Evolutionary conservation across 2,888 invertebrate species (phyloP).

Genomic region (Meteorus cinctellus): DNA sequence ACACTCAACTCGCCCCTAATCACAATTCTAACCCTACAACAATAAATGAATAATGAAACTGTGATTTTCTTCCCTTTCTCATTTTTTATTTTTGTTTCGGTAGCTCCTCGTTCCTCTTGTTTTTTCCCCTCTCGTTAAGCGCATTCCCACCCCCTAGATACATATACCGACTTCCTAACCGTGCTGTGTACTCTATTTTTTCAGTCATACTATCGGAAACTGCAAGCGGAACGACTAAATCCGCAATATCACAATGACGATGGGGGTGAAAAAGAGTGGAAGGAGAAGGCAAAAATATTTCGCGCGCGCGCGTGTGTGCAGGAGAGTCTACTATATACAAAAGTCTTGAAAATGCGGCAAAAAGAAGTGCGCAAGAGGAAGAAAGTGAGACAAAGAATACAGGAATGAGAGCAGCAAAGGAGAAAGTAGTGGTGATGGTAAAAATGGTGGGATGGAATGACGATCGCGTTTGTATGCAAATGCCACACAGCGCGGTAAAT

Average conservation of each 20-base stretch:
- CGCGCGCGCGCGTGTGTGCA: no score
- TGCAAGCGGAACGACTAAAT: slow-evolving; percentile 22
- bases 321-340: slow-evolving; percentile 33
- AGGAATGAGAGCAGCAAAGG: slow-evolving; percentile 37
- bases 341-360: slow-evolving; percentile 48
- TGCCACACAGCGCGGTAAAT: slow-evolving; percentile 63
- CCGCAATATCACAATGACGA: background rate
- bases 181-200: slow-evolving; percentile 12
- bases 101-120: background rate
- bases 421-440: slow-evolving; percentile 36
- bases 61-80: slow-evolving; percentile 33
- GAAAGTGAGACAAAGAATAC: slow-evolving; percentile 40
- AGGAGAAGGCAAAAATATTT: slow-evolving; percentile 39
- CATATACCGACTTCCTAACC: background rate
- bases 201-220: slow-evolving; percentile 37
- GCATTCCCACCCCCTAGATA: slow-evolving; percentile 5
- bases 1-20: no score
- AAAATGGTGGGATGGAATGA: slow-evolving; percentile 48
- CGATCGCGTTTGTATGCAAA: slow-evolving; percentile 70
- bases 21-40: background rate
- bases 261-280: slow-evolving; percentile 15
- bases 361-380: slow-evolving; percentile 44
- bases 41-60: slow-evolving; percentile 39
- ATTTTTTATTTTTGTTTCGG: background rate
- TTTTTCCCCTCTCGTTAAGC: slow-evolving; percentile 12